Conservation (phyloP, 1,140 invertebrate species). For the Caenorhabditis latens region DNA sequence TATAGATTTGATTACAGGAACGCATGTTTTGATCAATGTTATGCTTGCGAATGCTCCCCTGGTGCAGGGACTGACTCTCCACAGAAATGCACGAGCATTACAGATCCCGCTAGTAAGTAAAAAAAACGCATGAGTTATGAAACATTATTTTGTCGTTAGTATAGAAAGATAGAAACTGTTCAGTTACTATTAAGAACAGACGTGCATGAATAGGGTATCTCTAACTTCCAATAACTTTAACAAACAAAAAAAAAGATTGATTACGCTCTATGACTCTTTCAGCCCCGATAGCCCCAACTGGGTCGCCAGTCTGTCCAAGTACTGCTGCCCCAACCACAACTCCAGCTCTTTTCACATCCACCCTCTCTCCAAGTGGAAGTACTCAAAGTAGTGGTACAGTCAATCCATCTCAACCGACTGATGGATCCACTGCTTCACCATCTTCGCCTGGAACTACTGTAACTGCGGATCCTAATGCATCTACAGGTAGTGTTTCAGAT, state of each 20-base stretch:
- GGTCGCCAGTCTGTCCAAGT: background rate
- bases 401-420: background rate
- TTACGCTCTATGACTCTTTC: background rate
- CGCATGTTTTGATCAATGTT: background rate
- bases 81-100: background rate
- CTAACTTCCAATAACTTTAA: too few relatives aligned
- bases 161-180: too few relatives aligned
- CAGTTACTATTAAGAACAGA: too few relatives aligned
- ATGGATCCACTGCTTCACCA: background rate
- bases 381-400: background rate
- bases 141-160: too few relatives aligned
- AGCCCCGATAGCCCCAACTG: background rate
- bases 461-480: background rate
- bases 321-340: constrained; percentile 12
- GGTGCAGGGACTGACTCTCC: background rate
- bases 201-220: too few relatives aligned
- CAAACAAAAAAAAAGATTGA: too few relatives aligned
- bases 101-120: background rate
- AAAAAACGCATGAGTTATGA: background rate
- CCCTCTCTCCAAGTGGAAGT: background rate
- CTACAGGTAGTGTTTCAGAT: background rate
- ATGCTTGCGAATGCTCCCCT: background rate
- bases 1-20: background rate
- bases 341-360: constrained; percentile 13
- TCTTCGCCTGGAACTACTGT: background rate